These are phyloP conservation scores for Teinopalpus imperialis DNA, from an alignment of 2,888 invertebrate genomes.

Conservation along the genomic window DNA sequence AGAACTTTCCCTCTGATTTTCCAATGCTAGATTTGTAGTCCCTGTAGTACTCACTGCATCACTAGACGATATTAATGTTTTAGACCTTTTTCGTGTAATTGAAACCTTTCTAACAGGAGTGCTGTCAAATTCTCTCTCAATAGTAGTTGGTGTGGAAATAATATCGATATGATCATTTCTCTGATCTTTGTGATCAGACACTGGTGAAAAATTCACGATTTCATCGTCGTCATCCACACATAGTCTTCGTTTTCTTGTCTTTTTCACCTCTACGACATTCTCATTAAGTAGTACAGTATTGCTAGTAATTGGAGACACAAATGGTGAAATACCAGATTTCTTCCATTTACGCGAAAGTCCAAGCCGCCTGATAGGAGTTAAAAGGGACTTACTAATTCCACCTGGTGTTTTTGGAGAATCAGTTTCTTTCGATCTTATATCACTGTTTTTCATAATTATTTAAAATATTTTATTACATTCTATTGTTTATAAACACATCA, in stretches of 20 bases:
- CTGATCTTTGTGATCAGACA: too few species aligned
- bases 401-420: constrained; percentile 73
- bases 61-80: constrained; percentile 9
- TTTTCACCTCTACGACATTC: constrained; percentile 36
- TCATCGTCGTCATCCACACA: constrained; percentile 22
- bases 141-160: constrained; percentile 15
- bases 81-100: constrained; percentile 22
- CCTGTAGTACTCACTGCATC: too few species aligned
- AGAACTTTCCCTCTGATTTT: not conserved
- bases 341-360: constrained; percentile 76
- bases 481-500: constrained; percentile 15
- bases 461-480: constrained; percentile 7
- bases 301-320: constrained; percentile 57
- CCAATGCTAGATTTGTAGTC: too few species aligned
- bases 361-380: constrained; percentile 78
- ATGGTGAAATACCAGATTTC: constrained; percentile 60
- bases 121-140: too few species aligned
- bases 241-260: constrained; percentile 50
- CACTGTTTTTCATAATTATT: constrained; percentile 14
- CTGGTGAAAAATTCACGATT: constrained; percentile 22
- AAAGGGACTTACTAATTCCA: constrained; percentile 74
- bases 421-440: constrained; percentile 32
- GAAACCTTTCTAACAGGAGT: constrained; percentile 20
- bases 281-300: constrained; percentile 31
- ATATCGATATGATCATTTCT: constrained; percentile 29